Conservation (phyloP, 2,888 invertebrate genomes). For the Hypsopygia costalis region DNA sequence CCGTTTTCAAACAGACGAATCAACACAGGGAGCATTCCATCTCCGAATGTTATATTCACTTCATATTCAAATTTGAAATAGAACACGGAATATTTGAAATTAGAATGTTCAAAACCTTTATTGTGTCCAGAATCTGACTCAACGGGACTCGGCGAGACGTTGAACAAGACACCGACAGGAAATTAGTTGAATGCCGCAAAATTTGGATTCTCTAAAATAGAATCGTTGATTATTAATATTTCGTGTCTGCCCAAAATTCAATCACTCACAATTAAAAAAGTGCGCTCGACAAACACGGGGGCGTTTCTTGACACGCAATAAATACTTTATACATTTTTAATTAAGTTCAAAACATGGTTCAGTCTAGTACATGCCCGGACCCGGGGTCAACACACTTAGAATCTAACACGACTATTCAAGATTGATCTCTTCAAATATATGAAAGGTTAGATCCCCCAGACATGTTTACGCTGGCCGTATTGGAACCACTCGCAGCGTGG, state of each 20-base stretch:
- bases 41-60: conserved; percentile 49
- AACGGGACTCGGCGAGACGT: conserved; percentile 33
- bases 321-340: conserved; percentile 72
- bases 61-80: conserved; percentile 67
- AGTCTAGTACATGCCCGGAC: conserved; percentile 44
- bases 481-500: conserved; percentile 58
- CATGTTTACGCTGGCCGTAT: conserved; percentile 34
- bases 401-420: conserved; percentile 42
- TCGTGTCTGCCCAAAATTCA: conserved; percentile 23
- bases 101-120: conserved; percentile 40
- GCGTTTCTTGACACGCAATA: conserved; percentile 58
- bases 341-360: conserved; percentile 69
- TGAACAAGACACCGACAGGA: conserved; percentile 49
- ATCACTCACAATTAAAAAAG: conserved; percentile 46
- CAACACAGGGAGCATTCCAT: conserved; percentile 64
- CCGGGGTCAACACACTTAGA: conserved; percentile 72
- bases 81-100: conserved; percentile 37
- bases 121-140: conserved; percentile 30
- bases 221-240: conserved; percentile 17
- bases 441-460: conserved; percentile 20
- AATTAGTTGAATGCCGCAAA: conserved; percentile 53
- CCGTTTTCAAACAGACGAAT: conserved; percentile 67
- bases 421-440: conserved; percentile 33
- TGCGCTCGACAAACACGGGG: conserved; percentile 53
- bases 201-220: conserved; percentile 20